A percentile compares a stretch with the other conserved stretches of the same genome.
phyloP scores from a whole-genome alignment of 2,888 invertebrate genomes.

The Cerastis leucographa region DNA sequence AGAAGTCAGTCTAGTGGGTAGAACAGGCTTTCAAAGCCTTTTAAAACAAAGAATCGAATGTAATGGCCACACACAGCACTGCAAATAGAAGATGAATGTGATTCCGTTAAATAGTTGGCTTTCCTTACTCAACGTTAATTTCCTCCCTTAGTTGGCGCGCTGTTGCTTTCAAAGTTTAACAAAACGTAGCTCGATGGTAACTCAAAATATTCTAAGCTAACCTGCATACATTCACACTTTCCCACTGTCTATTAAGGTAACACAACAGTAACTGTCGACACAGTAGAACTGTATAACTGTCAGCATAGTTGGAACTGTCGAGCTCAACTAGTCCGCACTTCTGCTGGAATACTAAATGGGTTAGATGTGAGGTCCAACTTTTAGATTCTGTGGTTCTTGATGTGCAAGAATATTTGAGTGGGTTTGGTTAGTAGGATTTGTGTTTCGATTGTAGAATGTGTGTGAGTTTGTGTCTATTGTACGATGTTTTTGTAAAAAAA shows the following conservation, averaged over 20 bases:
- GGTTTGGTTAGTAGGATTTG: background rate
- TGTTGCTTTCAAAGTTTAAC: slow-evolving; percentile 4
- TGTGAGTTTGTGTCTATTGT: too few species aligned
- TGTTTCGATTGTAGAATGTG: background rate
- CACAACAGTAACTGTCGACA: slow-evolving; percentile 18
- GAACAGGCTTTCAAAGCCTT: background rate
- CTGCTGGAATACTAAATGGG: slow-evolving; percentile 13
- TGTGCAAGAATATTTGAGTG: background rate
- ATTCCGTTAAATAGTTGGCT: background rate
- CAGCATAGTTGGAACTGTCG: background rate
- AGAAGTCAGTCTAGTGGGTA: too few species aligned
- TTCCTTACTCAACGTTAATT: background rate
- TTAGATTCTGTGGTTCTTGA: slow-evolving; percentile 1
- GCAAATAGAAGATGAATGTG: background rate
- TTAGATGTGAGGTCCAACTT: background rate
- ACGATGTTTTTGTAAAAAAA: too few species aligned
- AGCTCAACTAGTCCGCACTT: slow-evolving; percentile 16
- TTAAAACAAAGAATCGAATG: background rate
- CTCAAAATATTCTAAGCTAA: background rate
- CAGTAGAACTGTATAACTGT: background rate
- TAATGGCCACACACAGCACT: background rate
- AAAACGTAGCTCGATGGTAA: background rate
- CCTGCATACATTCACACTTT: background rate
- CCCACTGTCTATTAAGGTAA: slow-evolving; percentile 3
- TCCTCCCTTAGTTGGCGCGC: background rate